phyloP scores from a whole-genome alignment of 2,797 vertebrate genomes.

The Anas acuta region DNA sequence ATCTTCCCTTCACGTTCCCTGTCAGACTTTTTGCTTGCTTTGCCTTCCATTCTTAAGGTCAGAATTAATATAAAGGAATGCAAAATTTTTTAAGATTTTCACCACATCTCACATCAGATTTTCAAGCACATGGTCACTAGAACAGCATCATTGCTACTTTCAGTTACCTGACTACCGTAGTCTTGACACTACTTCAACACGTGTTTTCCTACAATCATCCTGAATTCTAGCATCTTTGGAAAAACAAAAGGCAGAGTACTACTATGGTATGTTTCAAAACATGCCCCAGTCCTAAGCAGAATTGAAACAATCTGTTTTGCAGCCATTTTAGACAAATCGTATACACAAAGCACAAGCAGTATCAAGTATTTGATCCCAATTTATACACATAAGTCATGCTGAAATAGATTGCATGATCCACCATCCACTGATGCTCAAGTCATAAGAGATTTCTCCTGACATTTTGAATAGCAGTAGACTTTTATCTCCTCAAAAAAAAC shows the following conservation, averaged over 20 bases:
- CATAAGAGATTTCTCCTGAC: not conserved
- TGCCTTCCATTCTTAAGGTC: not conserved
- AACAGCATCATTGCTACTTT: not conserved
- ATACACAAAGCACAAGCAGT: not conserved
- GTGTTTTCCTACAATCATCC: not conserved
- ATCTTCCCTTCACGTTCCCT: not conserved
- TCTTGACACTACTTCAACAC: not conserved
- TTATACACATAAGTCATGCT: not conserved
- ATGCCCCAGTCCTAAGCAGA: not conserved
- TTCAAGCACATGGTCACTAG: not conserved
- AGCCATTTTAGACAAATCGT: not conserved
- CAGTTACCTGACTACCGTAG: fast-evolving
- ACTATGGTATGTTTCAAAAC: not conserved
- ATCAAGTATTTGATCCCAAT: fast-evolving
- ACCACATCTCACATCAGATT: fast-evolving
- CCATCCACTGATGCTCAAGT: not conserved
- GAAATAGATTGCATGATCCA: not conserved
- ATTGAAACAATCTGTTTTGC: not conserved
- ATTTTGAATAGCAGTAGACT: not conserved
- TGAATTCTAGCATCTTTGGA: not conserved
- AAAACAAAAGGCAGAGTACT: not conserved
- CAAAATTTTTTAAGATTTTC: not conserved
- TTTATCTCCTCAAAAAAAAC: no score
- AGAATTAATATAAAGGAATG: not conserved
- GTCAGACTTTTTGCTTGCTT: not conserved